Evolutionary conservation across 2,797 vertebrate genomes (phyloP).

Genomic region (Pseudomugil gertrudae): DNA sequence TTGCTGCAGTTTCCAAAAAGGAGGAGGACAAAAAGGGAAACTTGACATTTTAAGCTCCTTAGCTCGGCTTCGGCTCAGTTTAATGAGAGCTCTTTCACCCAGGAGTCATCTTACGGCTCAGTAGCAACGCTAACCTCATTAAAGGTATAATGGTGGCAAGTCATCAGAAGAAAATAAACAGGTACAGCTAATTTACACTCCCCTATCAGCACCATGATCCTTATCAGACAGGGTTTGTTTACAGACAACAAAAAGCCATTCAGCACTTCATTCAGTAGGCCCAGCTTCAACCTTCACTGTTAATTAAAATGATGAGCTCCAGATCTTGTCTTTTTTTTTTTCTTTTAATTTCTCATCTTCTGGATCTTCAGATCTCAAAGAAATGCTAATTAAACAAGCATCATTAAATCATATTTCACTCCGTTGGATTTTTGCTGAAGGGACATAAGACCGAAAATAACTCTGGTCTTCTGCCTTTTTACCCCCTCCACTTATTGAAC

Average conservation of each 20-base stretch:
- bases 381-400: constrained; percentile 80
- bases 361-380: constrained; percentile 60
- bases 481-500: constrained; percentile 51
- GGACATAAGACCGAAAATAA: constrained; percentile 65
- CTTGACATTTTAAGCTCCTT: constrained; percentile 75
- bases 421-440: constrained; percentile 67
- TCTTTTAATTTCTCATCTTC: constrained; percentile 42
- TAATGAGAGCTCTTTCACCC: constrained; percentile 59
- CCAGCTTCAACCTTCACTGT: constrained; percentile 63
- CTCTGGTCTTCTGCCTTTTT: constrained; percentile 25
- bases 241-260: constrained; percentile 66
- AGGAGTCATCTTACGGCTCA: constrained; percentile 52
- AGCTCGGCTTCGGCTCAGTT: constrained; percentile 34
- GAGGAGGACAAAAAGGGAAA: constrained; percentile 37
- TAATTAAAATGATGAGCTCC: constrained; percentile 81
- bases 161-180: constrained; percentile 56
- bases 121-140: constrained; percentile 67
- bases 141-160: constrained; percentile 63
- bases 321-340: constrained; percentile 57
- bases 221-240: constrained; percentile 68
- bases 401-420: constrained; percentile 78
- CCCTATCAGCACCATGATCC: constrained; percentile 55
- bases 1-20: constrained; percentile 11
- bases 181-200: constrained; percentile 61
- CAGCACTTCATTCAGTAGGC: constrained; percentile 29